phyloP scores from a whole-genome alignment of 2,888 invertebrate species.

The Beris morrisii region DNA sequence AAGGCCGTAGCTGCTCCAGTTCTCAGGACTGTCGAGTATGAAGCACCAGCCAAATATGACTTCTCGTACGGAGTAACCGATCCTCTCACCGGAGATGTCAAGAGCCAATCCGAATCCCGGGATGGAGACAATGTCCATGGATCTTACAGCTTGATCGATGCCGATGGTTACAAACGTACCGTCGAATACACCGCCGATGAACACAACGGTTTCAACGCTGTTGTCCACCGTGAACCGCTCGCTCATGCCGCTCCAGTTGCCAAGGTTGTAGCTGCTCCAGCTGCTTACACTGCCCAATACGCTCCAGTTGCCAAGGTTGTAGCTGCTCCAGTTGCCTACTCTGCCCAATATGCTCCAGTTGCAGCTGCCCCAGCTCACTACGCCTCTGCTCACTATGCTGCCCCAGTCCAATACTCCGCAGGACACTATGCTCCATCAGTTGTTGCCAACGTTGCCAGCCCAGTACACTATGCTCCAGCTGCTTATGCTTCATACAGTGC shows the following conservation, averaged over 20 bases:
- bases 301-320: neutral
- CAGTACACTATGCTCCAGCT: no score
- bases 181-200: slow-evolving; percentile 61
- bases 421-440: slow-evolving; percentile 7
- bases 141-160: slow-evolving; percentile 59
- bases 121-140: slow-evolving; percentile 60
- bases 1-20: slow-evolving; percentile 16
- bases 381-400: slow-evolving; percentile 17
- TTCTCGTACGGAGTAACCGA: slow-evolving; percentile 59
- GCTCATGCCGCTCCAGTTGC: slow-evolving; percentile 26
- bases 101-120: slow-evolving; percentile 59
- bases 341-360: neutral
- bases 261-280: slow-evolving; percentile 14
- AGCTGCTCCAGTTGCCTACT: neutral
- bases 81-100: slow-evolving; percentile 59
- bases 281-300: neutral
- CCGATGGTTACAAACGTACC: slow-evolving; percentile 60
- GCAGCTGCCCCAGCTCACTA: neutral
- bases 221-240: slow-evolving; percentile 58
- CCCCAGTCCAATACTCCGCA: slow-evolving; percentile 11
- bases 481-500: no score
- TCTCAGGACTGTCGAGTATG: slow-evolving; percentile 44
- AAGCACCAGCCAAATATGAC: slow-evolving; percentile 54
- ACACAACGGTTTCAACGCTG: slow-evolving; percentile 61
- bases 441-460: no score